phyloP scores from a whole-genome alignment of 2,113 vertebrate species.

The Ochotona princeps region DNA sequence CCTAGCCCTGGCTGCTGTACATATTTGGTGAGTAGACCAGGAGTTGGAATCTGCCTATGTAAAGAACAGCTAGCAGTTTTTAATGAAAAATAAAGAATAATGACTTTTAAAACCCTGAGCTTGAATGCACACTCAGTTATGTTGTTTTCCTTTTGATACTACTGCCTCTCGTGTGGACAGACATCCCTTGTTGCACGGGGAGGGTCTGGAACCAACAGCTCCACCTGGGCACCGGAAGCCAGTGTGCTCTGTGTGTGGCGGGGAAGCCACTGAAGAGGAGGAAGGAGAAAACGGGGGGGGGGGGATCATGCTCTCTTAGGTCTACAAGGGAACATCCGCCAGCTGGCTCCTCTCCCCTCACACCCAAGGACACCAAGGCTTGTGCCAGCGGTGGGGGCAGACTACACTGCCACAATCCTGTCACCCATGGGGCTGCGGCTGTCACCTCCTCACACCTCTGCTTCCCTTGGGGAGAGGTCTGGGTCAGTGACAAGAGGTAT shows the following conservation, averaged over 20 bases:
- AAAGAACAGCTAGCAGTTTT: too few species aligned
- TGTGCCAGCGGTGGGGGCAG: background rate
- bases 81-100: too few species aligned
- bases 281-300: background rate
- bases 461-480: constrained; percentile 32
- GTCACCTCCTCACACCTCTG: constrained; percentile 4
- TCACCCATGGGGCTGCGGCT: background rate
- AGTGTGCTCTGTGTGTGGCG: background rate
- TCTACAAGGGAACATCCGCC: background rate
- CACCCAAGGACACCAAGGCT: constrained; percentile 38
- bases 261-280: background rate
- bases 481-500: constrained; percentile 43
- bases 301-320: background rate
- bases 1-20: too few species aligned
- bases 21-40: too few species aligned
- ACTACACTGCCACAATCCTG: background rate
- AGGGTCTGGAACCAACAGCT: background rate
- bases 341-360: background rate
- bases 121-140: background rate
- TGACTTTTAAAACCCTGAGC: background rate
- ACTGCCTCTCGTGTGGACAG: background rate
- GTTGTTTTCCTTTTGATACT: background rate
- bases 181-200: background rate
- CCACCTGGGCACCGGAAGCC: background rate
- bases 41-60: too few species aligned